phyloP scores from a whole-genome alignment of 2,888 invertebrate genomes.

The Leptinotarsa tumamoca region DNA sequence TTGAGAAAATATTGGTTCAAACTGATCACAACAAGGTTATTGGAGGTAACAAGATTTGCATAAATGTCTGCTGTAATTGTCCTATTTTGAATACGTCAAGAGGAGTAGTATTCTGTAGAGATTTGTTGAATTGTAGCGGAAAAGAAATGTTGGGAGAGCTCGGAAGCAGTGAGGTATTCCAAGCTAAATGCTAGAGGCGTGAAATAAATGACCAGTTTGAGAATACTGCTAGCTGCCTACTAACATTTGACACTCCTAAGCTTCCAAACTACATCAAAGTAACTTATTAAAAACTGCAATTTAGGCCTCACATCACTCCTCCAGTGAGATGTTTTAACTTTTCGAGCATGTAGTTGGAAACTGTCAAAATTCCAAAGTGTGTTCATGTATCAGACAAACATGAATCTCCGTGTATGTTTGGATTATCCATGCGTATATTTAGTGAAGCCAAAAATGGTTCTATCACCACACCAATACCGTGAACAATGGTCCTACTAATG shows the following conservation, averaged over 20 bases:
- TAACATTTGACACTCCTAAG: conserved; percentile 15
- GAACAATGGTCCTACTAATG: not conserved
- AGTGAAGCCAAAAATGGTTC: not conserved
- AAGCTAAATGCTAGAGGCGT: not conserved
- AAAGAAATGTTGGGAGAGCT: conserved; percentile 20
- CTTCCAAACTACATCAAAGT: not conserved
- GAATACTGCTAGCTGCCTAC: not conserved
- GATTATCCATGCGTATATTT: not conserved
- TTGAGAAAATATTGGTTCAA: too few species aligned
- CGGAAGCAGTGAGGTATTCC: not conserved
- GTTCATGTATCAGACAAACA: not conserved
- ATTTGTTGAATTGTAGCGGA: not conserved
- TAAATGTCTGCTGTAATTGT: too few species aligned
- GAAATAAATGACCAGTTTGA: not conserved
- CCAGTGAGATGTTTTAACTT: not conserved
- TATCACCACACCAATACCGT: not conserved
- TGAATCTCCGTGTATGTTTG: not conserved
- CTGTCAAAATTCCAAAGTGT: not conserved
- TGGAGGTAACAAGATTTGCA: too few species aligned
- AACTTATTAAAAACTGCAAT: not conserved
- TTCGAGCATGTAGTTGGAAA: not conserved
- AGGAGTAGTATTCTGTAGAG: not conserved
- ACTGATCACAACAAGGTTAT: too few species aligned
- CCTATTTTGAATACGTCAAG: not conserved
- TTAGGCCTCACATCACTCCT: not conserved